Percentiles rank a stretch among this genome's conserved stretches.
phyloP scores from a whole-genome alignment of 2,113 vertebrate genomes.

The Pedionomus torquatus region DNA sequence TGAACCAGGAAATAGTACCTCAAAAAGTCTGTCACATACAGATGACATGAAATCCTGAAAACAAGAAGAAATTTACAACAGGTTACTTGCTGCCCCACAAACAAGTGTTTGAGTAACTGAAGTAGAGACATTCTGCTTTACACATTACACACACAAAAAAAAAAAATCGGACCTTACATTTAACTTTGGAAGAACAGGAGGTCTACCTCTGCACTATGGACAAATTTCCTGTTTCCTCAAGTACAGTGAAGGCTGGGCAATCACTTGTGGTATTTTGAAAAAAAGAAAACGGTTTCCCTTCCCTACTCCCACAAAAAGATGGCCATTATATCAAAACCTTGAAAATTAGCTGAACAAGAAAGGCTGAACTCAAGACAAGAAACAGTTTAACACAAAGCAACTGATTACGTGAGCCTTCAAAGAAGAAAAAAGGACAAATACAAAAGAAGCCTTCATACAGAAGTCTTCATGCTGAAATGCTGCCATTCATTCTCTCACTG shows the following conservation, averaged over 20 bases:
- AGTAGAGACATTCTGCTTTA: background rate
- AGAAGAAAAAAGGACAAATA: background rate
- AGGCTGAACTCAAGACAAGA: background rate
- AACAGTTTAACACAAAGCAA: background rate
- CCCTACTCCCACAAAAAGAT: background rate
- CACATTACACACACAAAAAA: background rate
- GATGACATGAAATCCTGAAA: constrained; percentile 88
- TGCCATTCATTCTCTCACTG: background rate
- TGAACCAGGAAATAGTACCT: constrained; percentile 86
- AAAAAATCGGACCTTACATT: background rate
- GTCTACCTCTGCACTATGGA: background rate
- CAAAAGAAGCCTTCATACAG: background rate
- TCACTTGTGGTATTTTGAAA: background rate
- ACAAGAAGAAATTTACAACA: background rate
- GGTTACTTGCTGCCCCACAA: background rate
- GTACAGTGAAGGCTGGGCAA: background rate
- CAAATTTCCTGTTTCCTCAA: background rate
- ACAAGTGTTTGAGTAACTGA: background rate
- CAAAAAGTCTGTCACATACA: constrained; percentile 85
- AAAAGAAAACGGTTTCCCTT: background rate
- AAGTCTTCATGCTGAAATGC: background rate
- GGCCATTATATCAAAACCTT: background rate
- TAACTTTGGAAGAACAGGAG: background rate
- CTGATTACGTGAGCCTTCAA: background rate
- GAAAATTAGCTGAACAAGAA: background rate